These are phyloP conservation scores for Desoria tigrina DNA, from an alignment of 2,888 invertebrate genomes.

Conservation along the genomic window DNA sequence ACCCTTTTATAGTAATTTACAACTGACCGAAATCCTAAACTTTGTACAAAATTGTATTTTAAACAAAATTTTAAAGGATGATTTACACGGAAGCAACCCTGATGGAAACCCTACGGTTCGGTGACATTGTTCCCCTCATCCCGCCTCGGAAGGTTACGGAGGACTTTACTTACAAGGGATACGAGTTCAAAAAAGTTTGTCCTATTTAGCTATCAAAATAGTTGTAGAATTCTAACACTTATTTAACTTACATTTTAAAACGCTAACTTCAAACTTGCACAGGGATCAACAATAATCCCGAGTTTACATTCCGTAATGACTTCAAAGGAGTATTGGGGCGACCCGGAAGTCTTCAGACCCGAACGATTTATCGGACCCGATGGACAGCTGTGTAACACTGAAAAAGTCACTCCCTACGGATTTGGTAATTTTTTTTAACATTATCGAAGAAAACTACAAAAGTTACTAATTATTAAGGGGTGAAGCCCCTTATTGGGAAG, in stretches of 20 bases:
- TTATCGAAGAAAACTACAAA: too few species aligned
- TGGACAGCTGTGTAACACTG: conserved; percentile 10
- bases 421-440: conserved; percentile 15
- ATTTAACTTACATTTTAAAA: too few species aligned
- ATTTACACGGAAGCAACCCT: conserved; percentile 19
- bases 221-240: too few species aligned
- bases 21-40: not conserved
- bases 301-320: conserved; percentile 19
- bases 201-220: not conserved
- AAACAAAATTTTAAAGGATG: conserved; percentile 16
- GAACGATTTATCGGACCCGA: conserved; percentile 16
- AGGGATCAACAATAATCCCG: conserved; percentile 20
- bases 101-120: conserved; percentile 14
- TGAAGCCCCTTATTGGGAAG: too few species aligned
- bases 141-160: conserved; percentile 13
- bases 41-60: not conserved
- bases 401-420: conserved; percentile 16
- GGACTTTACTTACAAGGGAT: conserved; percentile 18
- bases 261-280: too few species aligned
- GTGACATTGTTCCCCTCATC: conserved; percentile 16
- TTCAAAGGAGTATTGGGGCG: conserved; percentile 17
- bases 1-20: not conserved
- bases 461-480: too few species aligned
- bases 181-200: conserved; percentile 20
- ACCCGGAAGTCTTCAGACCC: conserved; percentile 17